Conservation (phyloP, 2,797 vertebrate species). For the Sebastiscus tertius region DNA sequence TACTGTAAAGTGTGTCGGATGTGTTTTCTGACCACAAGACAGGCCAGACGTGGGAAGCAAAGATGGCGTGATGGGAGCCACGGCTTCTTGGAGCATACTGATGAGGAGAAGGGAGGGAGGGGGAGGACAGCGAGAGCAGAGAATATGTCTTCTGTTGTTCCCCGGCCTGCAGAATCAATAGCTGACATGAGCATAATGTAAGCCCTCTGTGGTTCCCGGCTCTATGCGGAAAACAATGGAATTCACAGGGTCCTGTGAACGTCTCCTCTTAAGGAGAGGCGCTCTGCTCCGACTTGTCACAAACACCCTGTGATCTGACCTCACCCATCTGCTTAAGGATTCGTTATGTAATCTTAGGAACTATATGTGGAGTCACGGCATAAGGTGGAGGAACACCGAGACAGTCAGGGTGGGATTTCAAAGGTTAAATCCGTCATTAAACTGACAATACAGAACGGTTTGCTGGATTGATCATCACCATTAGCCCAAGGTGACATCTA, state of each 20-base stretch:
- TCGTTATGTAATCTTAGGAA: slow-evolving; percentile 64
- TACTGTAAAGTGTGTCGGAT: neutral
- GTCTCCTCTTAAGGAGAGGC: slow-evolving; percentile 48
- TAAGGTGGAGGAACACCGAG: neutral
- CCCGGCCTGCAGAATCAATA: slow-evolving; percentile 71
- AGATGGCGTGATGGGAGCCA: slow-evolving; percentile 63
- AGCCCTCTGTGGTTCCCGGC: slow-evolving; percentile 56
- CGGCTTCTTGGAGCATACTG: slow-evolving; percentile 69
- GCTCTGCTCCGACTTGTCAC: slow-evolving; percentile 58
- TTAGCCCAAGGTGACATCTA: neutral
- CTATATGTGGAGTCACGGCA: slow-evolving; percentile 53
- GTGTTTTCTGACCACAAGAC: slow-evolving; percentile 40
- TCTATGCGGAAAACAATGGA: slow-evolving; percentile 56
- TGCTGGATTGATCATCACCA: neutral
- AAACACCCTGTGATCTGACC: slow-evolving; percentile 70
- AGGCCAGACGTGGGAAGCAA: slow-evolving; percentile 52
- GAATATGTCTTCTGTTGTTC: slow-evolving; percentile 77
- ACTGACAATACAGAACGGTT: neutral
- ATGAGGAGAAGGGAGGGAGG: slow-evolving; percentile 50
- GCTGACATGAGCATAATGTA: slow-evolving; percentile 72
- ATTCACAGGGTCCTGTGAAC: slow-evolving; percentile 53
- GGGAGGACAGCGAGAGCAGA: slow-evolving; percentile 38
- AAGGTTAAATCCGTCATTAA: slow-evolving; percentile 14
- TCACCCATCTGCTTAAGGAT: slow-evolving; percentile 67
- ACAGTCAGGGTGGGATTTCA: neutral